Evolutionary conservation across 2,797 vertebrate genomes (phyloP), one percentile per base, ranked within the genome.

Genomic region (Pipistrellus nathusii): DNA sequence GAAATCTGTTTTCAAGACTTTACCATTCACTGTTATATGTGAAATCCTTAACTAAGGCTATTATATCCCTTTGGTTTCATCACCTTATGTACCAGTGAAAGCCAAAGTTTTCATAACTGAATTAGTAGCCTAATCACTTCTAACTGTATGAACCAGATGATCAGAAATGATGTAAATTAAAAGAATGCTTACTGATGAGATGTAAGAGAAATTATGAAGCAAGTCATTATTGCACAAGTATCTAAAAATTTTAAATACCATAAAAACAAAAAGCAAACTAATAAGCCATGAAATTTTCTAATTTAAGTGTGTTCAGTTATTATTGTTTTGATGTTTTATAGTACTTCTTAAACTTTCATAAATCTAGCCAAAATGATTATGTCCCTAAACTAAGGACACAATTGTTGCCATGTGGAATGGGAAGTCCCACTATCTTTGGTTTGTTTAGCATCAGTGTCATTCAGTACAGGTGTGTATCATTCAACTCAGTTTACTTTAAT

Each of bases 1-100:
- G 85, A 91, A 91, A 69, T 93, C 46, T 90, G 59, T 69, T 94
- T 96, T 76, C 75, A 89, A 81, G 71, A 91, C 41, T 77, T 15
- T 94, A 69, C 55, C 38, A 66, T 78, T 91, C 44, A 82, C 38
- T 6, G 30, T 95, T 69, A 69, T 17, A 51, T 83, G 46, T 83
- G 48, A 77, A 96, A 86, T 76, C 10, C 53, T 91, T 78, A 71
- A 77, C 72, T 53, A 71, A 88, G 41, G 20, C 17, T 48, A 62
- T 55, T 95, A 13, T 85, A n/a, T 84, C 27, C 66, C 32, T 71
- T 89, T 84, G 53, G 23, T 53, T 83, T 88, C 77, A 53, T 78
- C 25, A 71, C 15, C n/a, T 81, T 90, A 48, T 85, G 62, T 81
- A 55, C 44, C 35, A 91, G 30, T 76, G 32, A 92, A 92, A 82